Percentiles rank a stretch among this genome's conserved stretches.
Conservation (phyloP, 1,140 invertebrate species). For the Aphis craccivora region DNA sequence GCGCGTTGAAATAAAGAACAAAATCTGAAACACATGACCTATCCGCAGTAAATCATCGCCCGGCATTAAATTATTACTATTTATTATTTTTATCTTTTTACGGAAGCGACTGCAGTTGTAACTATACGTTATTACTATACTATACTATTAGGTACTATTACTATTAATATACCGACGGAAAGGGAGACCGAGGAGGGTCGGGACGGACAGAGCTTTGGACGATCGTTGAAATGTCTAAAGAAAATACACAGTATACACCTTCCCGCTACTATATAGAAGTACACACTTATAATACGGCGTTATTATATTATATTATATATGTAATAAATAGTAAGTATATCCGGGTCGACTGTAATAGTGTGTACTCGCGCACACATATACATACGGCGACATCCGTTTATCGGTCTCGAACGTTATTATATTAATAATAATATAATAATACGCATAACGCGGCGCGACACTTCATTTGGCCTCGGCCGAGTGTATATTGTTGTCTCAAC, state of each 20-base stretch:
- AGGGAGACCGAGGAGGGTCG: background rate
- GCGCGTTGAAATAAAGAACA: background rate
- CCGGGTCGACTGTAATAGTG: background rate
- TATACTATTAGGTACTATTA: background rate
- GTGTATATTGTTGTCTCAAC: conserved; percentile 28
- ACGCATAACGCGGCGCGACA: conserved; percentile 15
- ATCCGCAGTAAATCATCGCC: background rate
- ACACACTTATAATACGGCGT: background rate
- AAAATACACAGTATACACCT: too few species aligned
- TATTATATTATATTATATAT: background rate
- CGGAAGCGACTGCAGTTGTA: background rate
- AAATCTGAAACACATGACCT: conserved; percentile 24
- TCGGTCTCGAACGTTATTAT: conserved; percentile 19
- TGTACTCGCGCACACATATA: background rate
- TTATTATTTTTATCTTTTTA: background rate
- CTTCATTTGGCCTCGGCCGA: conserved; percentile 32
- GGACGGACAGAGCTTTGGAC: background rate
- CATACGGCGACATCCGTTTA: background rate
- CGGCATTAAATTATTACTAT: background rate
- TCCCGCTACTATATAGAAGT: background rate
- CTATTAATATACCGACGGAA: background rate
- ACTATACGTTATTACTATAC: background rate
- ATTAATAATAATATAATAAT: conserved; percentile 34
- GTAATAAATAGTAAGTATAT: background rate
- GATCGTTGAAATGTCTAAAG: background rate